Evolutionary conservation across 2,888 invertebrate genomes (phyloP), one percentile per base, ranked within the genome.

Genomic region (Dinocampus coccinellae): DNA sequence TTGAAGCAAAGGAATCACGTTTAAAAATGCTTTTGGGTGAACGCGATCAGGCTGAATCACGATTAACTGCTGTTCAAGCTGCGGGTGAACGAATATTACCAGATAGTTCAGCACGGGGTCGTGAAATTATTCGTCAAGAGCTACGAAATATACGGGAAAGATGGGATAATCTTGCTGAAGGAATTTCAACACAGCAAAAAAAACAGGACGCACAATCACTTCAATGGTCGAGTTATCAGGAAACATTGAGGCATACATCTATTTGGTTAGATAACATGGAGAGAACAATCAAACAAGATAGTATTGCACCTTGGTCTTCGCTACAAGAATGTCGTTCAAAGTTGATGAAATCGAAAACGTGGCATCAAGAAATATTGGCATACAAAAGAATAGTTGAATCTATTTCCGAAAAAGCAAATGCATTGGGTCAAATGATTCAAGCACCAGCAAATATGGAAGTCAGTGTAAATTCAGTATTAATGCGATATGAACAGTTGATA

Each of bases 351-450:
- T 93, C 94, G 82, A 97, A 91, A 90, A 93, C 95, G 0, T 90
- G 93, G 60, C 91, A 95, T 67, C 97, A 98, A 89, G 98, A 98
- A 88, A 95, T 97, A 26, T 89, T 93, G 70, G 94, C 97, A 0
- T 95, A 98, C 83, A 97, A 97, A 85, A 90, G 97, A 77, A 93
- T 97, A 4, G 93, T 98, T 53, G 97, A 98, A 88, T 93, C 94
- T 4, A 93, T 97, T 1, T 93, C 94, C 7, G 97, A 97, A 82
- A 97, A 97, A 87, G 96, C 96, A 0, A 92, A 93, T 78, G 91
- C 90, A 20, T 85, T 93, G 11, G 90, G 93, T 2, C 89, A 92
- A 76, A 90, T 90, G 57, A 88, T 90, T 42, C 89, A 90, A 79
- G 88, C 89, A 10, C 84, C 85, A 7, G 77, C 81, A 0, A 92